These are phyloP conservation scores for Chrysochloris asiatica DNA, from an alignment of 2,113 vertebrate genomes.

Conservation along the genomic window DNA sequence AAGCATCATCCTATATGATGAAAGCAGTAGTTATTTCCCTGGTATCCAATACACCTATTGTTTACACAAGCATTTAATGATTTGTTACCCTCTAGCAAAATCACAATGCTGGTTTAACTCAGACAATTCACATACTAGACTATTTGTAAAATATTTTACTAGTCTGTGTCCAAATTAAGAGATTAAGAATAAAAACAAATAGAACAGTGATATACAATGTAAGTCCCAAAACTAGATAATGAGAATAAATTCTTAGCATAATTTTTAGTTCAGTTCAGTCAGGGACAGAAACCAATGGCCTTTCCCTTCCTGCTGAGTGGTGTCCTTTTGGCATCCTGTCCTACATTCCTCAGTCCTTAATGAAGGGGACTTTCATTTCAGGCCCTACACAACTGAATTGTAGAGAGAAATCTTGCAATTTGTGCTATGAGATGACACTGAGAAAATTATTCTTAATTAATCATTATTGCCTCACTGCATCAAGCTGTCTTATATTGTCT, in stretches of 20 bases:
- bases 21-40: neutral
- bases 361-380: neutral
- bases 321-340: neutral
- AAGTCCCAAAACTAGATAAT: neutral
- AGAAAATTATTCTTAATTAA: constrained; percentile 33
- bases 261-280: neutral
- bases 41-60: neutral
- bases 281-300: neutral
- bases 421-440: neutral
- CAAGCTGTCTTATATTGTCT: neutral
- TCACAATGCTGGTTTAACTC: neutral
- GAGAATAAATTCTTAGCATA: neutral
- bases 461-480: neutral
- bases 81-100: neutral
- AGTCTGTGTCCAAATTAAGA: neutral
- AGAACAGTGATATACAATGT: neutral
- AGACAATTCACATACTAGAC: neutral
- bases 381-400: neutral
- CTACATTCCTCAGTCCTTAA: constrained; percentile 1
- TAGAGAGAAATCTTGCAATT: neutral
- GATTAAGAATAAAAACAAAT: neutral
- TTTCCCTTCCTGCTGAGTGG: neutral
- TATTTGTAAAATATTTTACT: neutral
- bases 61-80: neutral
- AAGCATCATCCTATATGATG: neutral